Percentiles rank a stretch among this genome's conserved stretches.
Conservation (phyloP, 2,113 vertebrate genomes). For the Melanerpes aurifrons region DNA sequence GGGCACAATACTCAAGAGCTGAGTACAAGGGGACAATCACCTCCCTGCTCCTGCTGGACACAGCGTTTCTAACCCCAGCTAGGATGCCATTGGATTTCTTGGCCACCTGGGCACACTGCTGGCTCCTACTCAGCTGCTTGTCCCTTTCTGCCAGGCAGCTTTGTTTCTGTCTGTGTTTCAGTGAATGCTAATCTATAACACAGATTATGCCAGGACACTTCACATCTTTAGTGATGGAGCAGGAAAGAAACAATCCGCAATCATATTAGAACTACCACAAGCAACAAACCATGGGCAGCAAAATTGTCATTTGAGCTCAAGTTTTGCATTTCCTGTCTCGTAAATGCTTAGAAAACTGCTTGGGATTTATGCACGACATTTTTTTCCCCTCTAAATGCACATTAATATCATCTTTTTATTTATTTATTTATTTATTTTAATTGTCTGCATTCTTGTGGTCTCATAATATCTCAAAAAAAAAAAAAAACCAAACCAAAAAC, state of each 20-base stretch:
- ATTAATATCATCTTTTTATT: background rate
- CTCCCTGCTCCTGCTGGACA: no score
- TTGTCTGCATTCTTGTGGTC: constrained; percentile 16
- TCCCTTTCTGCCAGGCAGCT: no score
- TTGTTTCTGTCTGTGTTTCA: background rate
- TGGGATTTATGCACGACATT: background rate
- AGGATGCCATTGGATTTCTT: no score
- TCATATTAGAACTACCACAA: background rate
- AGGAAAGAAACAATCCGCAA: background rate
- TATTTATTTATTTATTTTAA: background rate
- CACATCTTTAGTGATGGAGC: background rate
- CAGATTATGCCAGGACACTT: background rate
- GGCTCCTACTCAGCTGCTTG: no score
- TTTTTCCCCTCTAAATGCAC: constrained; percentile 51
- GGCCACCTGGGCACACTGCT: no score
- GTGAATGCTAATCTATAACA: background rate
- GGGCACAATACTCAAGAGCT: no score
- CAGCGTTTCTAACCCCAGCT: no score
- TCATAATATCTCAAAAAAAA: background rate
- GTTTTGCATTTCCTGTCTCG: background rate
- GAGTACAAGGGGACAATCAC: no score
- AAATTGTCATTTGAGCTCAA: background rate
- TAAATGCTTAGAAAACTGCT: background rate
- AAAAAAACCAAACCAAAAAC: no score
- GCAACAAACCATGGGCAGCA: background rate